Evolutionary conservation across 2,113 vertebrate genomes (phyloP).

Genomic region (Carassius auratus): DNA sequence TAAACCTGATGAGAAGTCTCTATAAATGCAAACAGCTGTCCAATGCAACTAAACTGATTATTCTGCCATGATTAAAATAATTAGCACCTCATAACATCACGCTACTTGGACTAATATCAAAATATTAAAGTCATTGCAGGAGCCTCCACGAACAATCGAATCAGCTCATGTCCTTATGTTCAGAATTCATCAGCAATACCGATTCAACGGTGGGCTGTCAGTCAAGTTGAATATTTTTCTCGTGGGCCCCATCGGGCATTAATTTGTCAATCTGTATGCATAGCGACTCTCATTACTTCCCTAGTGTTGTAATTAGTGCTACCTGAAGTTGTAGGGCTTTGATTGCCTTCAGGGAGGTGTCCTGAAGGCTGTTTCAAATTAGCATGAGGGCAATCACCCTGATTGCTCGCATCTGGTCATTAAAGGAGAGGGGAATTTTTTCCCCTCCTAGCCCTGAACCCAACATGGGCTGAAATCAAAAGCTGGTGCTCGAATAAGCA

Average conservation of each 20-base stretch:
- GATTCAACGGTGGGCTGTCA: slow-evolving; percentile 44
- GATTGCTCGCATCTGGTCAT: slow-evolving; percentile 78
- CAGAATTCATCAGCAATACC: slow-evolving; percentile 47
- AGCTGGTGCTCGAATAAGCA: slow-evolving; percentile 15
- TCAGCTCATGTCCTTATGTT: slow-evolving; percentile 34
- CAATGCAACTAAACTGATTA: slow-evolving; percentile 56
- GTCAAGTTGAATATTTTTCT: slow-evolving; percentile 59
- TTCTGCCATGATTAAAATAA: slow-evolving; percentile 51
- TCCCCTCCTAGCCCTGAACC: slow-evolving; percentile 30
- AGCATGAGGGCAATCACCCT: slow-evolving; percentile 70
- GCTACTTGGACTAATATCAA: slow-evolving; percentile 37
- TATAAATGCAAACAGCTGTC: slow-evolving; percentile 56
- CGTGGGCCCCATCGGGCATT: slow-evolving; percentile 41
- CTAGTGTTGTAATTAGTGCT: slow-evolving; percentile 73
- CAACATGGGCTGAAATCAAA: slow-evolving; percentile 46
- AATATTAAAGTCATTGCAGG: slow-evolving; percentile 42
- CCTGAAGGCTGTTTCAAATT: slow-evolving; percentile 74
- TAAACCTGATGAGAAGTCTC: slow-evolving; percentile 10
- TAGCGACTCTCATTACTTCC: slow-evolving; percentile 64
- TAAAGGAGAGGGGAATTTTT: slow-evolving; percentile 62
- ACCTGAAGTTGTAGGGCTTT: slow-evolving; percentile 69
- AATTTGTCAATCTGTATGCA: slow-evolving; percentile 62
- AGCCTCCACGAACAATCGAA: slow-evolving; percentile 38
- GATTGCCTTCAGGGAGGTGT: slow-evolving; percentile 72
- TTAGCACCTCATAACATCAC: slow-evolving; percentile 48